Conservation (phyloP, 2,797 vertebrate species). For the Luscinia megarhynchos region DNA sequence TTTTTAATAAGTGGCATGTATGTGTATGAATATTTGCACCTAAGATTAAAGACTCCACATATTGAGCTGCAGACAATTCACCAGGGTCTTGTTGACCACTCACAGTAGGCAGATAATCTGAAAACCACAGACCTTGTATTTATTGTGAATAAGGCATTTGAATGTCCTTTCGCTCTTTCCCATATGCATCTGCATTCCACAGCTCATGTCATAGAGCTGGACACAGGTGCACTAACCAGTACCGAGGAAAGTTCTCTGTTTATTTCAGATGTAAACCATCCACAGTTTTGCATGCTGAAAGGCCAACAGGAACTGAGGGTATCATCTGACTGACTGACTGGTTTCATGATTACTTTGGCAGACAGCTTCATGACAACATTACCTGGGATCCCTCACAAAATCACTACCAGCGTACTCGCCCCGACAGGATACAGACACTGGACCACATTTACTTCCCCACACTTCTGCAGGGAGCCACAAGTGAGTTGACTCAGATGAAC, state of each 20-base stretch:
- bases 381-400: background rate
- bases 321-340: background rate
- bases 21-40: background rate
- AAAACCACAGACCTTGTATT: background rate
- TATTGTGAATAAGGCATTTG: background rate
- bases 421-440: background rate
- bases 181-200: background rate
- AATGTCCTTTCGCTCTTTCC: background rate
- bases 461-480: background rate
- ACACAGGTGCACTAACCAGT: background rate
- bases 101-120: background rate
- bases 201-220: background rate
- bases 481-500: background rate
- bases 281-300: conserved; percentile 23
- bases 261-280: background rate
- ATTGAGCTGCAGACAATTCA: background rate
- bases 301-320: background rate
- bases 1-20: background rate
- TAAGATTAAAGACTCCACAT: background rate
- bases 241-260: background rate
- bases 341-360: background rate
- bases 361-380: background rate
- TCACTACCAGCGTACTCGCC: rapidly evolving
- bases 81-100: background rate
- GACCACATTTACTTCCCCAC: background rate